A percentile compares a stretch with the other conserved stretches of the same genome.
Evolutionary conservation across 2,113 vertebrate species (phyloP).

Genomic region (Rhynchomys soricoides): DNA sequence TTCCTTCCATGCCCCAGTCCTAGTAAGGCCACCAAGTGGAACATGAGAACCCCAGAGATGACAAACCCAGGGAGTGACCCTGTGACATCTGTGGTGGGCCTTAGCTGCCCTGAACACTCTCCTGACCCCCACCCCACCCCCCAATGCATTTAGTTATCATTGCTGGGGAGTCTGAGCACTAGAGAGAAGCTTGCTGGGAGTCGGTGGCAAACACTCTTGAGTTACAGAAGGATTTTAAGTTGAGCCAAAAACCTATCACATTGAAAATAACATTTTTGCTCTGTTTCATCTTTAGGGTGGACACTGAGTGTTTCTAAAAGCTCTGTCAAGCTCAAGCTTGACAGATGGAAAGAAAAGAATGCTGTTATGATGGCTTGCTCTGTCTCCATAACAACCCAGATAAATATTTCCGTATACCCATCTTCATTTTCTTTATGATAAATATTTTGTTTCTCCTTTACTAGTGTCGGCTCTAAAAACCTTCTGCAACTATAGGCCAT

Average conservation of each 20-base stretch:
- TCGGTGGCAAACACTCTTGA: slow-evolving; percentile 72
- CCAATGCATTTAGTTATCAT: neutral
- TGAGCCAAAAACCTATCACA: slow-evolving; percentile 83
- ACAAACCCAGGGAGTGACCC: neutral
- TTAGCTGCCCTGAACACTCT: neutral
- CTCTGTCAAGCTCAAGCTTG: slow-evolving; percentile 77
- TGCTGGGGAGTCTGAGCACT: slow-evolving; percentile 40
- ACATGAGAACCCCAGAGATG: neutral
- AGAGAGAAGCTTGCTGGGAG: slow-evolving; percentile 67
- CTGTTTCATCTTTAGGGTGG: slow-evolving; percentile 82
- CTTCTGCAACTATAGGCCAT: slow-evolving; percentile 19
- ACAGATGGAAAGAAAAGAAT: slow-evolving; percentile 80
- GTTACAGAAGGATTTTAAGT: slow-evolving; percentile 81
- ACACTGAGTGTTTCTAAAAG: slow-evolving; percentile 76
- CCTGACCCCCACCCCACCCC: neutral
- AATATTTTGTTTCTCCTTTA: slow-evolving; percentile 60
- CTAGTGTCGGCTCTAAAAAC: slow-evolving; percentile 33
- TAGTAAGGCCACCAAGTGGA: neutral
- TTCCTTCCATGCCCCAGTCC: neutral
- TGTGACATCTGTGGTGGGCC: neutral
- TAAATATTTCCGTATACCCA: slow-evolving; percentile 70
- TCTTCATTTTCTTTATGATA: slow-evolving; percentile 46
- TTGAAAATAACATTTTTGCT: slow-evolving; percentile 76
- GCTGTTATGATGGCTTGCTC: slow-evolving; percentile 69
- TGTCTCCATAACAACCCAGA: slow-evolving; percentile 72